phyloP scores from a whole-genome alignment of 1,140 invertebrate genomes.

The Euura lappo region DNA sequence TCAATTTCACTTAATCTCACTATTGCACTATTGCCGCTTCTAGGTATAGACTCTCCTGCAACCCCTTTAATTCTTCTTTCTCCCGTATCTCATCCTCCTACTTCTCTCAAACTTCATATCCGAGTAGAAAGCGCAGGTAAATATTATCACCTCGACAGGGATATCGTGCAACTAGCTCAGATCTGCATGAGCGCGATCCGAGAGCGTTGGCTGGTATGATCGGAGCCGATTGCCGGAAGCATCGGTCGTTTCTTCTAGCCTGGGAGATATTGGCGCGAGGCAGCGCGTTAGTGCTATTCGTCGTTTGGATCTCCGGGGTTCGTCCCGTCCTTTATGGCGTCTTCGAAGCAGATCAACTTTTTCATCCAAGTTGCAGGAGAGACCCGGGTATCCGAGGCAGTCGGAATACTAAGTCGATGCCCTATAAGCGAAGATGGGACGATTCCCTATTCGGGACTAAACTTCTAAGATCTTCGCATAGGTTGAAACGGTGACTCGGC shows the following conservation, averaged over 20 bases:
- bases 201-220: too few species aligned
- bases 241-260: background rate
- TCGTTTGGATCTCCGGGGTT: conserved; percentile 7
- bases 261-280: background rate
- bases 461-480: conserved; percentile 1
- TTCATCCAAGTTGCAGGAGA: conserved; percentile 3
- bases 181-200: background rate
- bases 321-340: conserved; percentile 11
- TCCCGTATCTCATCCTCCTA: conserved; percentile 11
- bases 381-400: background rate
- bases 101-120: conserved; percentile 8
- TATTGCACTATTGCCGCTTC: conserved; percentile 41
- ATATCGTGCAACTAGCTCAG: background rate
- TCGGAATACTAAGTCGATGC: background rate
- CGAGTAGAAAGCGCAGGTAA: background rate
- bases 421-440: background rate
- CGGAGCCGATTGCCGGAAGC: background rate
- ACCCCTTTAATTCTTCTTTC: background rate
- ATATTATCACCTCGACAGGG: background rate
- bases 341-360: conserved; percentile 7
- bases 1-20: conserved; percentile 49
- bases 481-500: background rate
- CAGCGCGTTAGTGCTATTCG: too few species aligned
- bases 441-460: background rate
- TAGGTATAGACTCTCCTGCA: conserved; percentile 12